Percentiles rank a stretch among this genome's conserved stretches.
Conservation (phyloP, 2,888 invertebrate species). For the Aphodius granarius region DNA sequence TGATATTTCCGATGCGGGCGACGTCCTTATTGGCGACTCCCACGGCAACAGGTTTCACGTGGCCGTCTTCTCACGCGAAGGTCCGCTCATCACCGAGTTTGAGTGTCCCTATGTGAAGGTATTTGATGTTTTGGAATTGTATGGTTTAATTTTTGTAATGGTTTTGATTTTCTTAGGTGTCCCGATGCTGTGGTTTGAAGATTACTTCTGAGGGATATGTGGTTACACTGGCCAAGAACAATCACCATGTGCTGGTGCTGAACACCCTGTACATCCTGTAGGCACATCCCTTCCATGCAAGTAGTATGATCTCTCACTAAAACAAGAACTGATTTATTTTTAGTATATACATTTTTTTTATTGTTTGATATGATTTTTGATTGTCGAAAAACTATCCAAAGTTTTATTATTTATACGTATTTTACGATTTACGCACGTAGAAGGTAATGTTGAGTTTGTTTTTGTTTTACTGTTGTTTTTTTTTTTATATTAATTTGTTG, state of each 20-base stretch:
- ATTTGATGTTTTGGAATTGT: too few species aligned
- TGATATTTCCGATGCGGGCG: constrained; percentile 95
- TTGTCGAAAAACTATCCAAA: constrained; percentile 37
- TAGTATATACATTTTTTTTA: constrained; percentile 31
- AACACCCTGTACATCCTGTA: constrained; percentile 91
- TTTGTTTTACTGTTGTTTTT: constrained; percentile 31
- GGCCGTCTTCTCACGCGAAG: constrained; percentile 90
- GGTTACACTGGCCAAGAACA: constrained; percentile 96
- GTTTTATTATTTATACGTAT: constrained; percentile 36
- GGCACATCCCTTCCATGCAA: constrained; percentile 57
- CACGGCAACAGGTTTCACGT: constrained; percentile 98
- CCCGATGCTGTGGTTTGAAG: constrained; percentile 96
- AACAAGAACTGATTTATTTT: constrained; percentile 53
- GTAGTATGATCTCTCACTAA: constrained; percentile 54
- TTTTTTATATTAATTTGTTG: constrained; percentile 38
- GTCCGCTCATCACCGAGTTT: constrained; percentile 85
- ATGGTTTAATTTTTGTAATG: too few species aligned
- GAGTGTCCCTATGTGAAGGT: constrained; percentile 98
- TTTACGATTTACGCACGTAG: constrained; percentile 23
- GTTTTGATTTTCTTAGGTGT: constrained; percentile 69
- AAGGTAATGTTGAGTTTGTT: constrained; percentile 34
- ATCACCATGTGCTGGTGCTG: constrained; percentile 96
- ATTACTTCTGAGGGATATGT: constrained; percentile 96
- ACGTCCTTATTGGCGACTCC: constrained; percentile 94
- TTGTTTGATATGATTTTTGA: constrained; percentile 30